Conservation (phyloP, 2,888 invertebrate species). For the Aricia artaxerxes region DNA sequence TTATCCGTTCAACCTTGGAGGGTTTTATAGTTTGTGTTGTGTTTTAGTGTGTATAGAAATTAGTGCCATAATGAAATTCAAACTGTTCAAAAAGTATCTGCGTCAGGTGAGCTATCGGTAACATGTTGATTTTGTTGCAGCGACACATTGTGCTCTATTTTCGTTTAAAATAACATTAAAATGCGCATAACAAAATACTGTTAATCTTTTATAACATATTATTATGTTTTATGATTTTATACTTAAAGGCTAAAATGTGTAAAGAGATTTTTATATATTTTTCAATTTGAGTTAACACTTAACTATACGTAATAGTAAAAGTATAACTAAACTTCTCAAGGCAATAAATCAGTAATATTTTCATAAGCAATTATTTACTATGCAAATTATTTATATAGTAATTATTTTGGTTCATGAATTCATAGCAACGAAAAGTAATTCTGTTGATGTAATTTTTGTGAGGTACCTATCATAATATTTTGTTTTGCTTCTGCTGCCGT, state of each 20-base stretch:
- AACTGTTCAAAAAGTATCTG: constrained; percentile 67
- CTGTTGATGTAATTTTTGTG: neutral
- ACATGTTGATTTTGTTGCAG: constrained; percentile 32
- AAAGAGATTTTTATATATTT: neutral
- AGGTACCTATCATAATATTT: neutral
- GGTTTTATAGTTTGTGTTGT: constrained; percentile 40
- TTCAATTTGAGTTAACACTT: neutral
- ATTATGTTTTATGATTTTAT: neutral
- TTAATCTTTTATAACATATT: neutral
- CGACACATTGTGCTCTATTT: constrained; percentile 20
- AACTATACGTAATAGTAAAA: neutral
- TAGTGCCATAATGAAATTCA: constrained; percentile 63
- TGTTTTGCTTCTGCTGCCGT: neutral
- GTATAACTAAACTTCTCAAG: neutral
- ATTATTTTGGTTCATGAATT: neutral
- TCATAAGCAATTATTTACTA: neutral
- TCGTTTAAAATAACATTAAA: constrained; percentile 18
- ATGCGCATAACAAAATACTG: neutral
- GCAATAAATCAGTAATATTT: neutral
- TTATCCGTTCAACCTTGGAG: constrained; percentile 48
- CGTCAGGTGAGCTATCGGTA: constrained; percentile 57
- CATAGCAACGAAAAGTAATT: neutral
- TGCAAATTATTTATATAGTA: neutral
- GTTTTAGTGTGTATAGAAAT: constrained; percentile 35
- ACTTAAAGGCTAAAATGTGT: neutral